Evolutionary conservation across 2,113 vertebrate genomes (phyloP), one percentile per base, ranked within the genome.

Genomic region (Ranitomeya variabilis): DNA sequence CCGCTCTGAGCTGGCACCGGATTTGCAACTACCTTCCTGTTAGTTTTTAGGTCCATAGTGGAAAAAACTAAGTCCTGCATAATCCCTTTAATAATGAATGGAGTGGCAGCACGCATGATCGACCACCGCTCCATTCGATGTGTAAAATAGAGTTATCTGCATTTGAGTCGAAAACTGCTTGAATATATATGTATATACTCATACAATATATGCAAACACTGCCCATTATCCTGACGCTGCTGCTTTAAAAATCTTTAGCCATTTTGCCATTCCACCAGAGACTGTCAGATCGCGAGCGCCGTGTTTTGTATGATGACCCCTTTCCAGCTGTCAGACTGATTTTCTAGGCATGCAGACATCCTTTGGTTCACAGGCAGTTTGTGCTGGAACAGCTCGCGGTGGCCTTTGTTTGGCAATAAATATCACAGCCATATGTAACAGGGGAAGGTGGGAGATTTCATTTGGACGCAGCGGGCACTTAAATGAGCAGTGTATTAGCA

Each of bases 321-420:
- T 80, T 87, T 67, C 86, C 76, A 87, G 60, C 86, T 87, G 76
- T 87, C 86, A 87, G 74, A 31, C 76, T 87, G 86, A 87, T 87
- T 80, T 80, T 52, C 59, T 67, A 80, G 69, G 74, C 31, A 77
- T 80, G 62, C 76, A 67, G 86, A 87, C 76, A 87, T 86, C 71
- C 71, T 87, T 52, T 87, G 86, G 45, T 78, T 86, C 85, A 86
- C 71, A 85, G 52, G 71, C 52, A 86, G 71, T 77, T 78, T 78
- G 26, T 78, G 71, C 85, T 78, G 73, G 71, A 59, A 55, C 52
- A 77, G 73, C 73, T 78, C 45, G 55, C 19, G 52, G 31, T 86
- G 69, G 55, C 71, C 71, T 86, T 86, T 74, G 69, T 86, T 60
- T 62, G 23, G 52, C 69, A 86, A 76, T 74, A 76, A 76, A 76